These are phyloP conservation scores for Morinoia aosen DNA, from an alignment of 2,888 invertebrate species.

Conservation along the genomic window DNA sequence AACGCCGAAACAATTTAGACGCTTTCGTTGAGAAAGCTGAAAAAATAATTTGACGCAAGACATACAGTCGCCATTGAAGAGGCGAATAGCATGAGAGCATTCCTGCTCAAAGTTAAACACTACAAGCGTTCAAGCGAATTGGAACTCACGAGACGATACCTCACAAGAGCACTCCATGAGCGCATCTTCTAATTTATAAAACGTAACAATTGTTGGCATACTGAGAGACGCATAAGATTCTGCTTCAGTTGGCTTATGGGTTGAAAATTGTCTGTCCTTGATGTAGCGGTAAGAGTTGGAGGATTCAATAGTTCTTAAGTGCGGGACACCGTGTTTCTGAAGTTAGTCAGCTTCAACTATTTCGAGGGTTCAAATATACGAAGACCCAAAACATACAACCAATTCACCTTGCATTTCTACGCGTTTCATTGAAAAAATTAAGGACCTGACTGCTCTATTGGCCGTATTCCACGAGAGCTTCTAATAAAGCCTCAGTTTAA, in stretches of 20 bases:
- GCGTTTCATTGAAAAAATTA: background rate
- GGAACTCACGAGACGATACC: background rate
- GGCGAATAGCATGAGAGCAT: background rate
- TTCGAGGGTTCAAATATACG: background rate
- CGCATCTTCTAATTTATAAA: background rate
- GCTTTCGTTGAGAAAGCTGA: background rate
- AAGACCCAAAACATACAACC: background rate
- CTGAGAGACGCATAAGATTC: background rate
- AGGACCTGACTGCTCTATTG: background rate
- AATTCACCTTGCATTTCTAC: background rate
- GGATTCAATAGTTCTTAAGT: background rate
- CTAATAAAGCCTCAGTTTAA: no score
- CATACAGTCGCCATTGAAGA: background rate
- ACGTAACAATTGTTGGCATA: background rate
- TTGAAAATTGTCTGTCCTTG: background rate
- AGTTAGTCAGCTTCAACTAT: background rate
- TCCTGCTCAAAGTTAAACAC: background rate
- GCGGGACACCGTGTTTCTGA: background rate
- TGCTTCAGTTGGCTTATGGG: background rate
- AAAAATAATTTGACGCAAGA: background rate
- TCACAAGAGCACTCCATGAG: background rate
- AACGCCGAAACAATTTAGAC: background rate
- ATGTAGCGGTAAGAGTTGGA: background rate
- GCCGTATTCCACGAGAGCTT: background rate
- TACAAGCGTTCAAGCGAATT: background rate